A percentile compares a stretch with the other conserved stretches of the same genome.
phyloP scores from a whole-genome alignment of 2,888 invertebrate species.

The Chaetogeoica ovagalla region DNA sequence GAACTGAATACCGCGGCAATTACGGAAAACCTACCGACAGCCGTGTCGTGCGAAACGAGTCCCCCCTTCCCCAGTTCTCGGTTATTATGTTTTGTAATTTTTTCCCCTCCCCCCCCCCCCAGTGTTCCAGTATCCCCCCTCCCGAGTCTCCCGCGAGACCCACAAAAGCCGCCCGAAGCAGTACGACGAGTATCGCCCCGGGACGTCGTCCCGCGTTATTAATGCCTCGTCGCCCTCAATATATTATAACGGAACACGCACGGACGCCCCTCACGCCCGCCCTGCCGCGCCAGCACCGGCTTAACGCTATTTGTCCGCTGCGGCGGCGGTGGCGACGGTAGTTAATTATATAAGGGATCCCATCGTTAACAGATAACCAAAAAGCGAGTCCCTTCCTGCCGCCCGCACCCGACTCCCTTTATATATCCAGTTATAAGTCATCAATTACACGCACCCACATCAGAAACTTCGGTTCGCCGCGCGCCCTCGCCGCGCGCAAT shows the following conservation, averaged over 20 bases:
- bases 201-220: constrained; percentile 20
- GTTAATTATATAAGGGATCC: constrained; percentile 52
- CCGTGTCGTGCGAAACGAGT: no score
- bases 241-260: constrained; percentile 33
- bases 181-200: constrained; percentile 11
- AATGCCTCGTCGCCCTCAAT: constrained; percentile 43
- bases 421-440: constrained; percentile 28
- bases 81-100: neutral
- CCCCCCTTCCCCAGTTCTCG: no score
- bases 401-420: neutral
- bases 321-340: constrained; percentile 15
- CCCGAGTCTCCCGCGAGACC: constrained; percentile 2
- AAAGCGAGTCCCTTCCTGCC: constrained; percentile 44
- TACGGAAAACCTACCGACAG: no score
- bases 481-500: no score
- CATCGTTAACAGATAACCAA: constrained; percentile 51
- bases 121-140: no score
- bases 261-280: neutral
- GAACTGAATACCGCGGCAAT: no score
- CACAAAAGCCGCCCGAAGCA: neutral
- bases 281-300: neutral
- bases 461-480: constrained; percentile 23
- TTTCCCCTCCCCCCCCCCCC: no score
- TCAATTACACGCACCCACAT: constrained; percentile 32
- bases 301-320: constrained; percentile 34